Base-by-base conservation (phyloP, 2,888 invertebrate genomes). In the Crematogaster levior region DNA sequence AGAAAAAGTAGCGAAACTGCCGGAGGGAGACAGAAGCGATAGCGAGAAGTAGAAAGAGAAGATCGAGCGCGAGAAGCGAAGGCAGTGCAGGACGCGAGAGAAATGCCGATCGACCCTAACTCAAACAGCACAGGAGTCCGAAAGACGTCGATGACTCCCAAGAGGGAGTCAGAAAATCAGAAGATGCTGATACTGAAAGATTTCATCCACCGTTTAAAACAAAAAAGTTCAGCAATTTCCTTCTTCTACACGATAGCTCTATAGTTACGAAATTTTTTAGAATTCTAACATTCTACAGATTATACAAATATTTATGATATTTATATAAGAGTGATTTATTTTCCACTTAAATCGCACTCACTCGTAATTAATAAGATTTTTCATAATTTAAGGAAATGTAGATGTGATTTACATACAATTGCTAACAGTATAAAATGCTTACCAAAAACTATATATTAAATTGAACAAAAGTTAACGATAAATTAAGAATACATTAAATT, bases 1-100 rank as follows among this genome's bases (percentile, higher is more conserved):
- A 86, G 88, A 85, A 87, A 83, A 88, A 83, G 84, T 63, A 77
- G 85, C 87, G 82, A 85, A 86, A 72, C 61, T 68, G 75, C 66
- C 66, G 43, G 82, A 65, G 27, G 81, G 77, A 73, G 24, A 74
- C 65, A 77, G 84, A 74, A 73, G 83, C 79, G 74, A 56, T 37
- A 61, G 61, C 53, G 68, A 68, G 60, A 66, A 58, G 43, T 68
- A 61, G 60, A 60, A 65, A 73, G 61, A 79, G 72, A 46, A 82
- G 72, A 70, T 56, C 30, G 40, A n/a, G n/a, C 60, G 37, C 58
- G 58, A 51, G 75, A 66, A 63, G 48, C 79, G 61, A 21, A 84
- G 81, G 84, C 84, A 85, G 70, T 83, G 85, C 86, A 91, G 63
- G 90, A 53, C 51, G 51, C 80, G 58, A 18, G 81, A 83, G 65